These are phyloP conservation scores for Pteropus alecto DNA, from an alignment of 2,113 vertebrate species.

Conservation along the genomic window DNA sequence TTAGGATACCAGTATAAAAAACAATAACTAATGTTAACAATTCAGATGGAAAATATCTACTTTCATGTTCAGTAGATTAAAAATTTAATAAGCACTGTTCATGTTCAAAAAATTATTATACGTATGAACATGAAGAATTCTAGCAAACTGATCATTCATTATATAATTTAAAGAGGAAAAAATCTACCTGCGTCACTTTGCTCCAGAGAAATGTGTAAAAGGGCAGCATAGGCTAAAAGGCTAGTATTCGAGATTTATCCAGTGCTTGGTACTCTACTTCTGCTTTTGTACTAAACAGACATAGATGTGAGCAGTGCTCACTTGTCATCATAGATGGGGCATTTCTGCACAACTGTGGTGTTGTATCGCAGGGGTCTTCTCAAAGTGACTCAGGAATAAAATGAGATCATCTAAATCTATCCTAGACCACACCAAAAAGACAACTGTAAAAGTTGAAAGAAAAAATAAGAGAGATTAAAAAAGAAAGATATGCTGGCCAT, in stretches of 20 bases:
- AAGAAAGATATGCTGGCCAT: background rate
- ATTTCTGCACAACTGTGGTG: background rate
- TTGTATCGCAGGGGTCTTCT: background rate
- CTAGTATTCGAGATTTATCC: background rate
- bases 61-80: background rate
- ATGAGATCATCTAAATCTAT: background rate
- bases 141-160: background rate
- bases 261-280: background rate
- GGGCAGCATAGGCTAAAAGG: background rate
- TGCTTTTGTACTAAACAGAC: background rate
- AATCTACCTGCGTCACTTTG: background rate
- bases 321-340: background rate
- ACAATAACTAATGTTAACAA: background rate
- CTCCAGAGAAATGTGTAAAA: background rate
- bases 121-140: background rate
- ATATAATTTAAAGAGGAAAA: background rate
- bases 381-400: background rate
- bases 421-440: background rate
- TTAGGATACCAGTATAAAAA: background rate
- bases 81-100: background rate
- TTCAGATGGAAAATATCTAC: background rate
- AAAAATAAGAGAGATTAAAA: background rate
- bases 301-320: background rate
- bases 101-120: background rate
- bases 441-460: background rate